phyloP scores from a whole-genome alignment of 1,140 invertebrate species.

The Lordiphosa clarofinis region DNA sequence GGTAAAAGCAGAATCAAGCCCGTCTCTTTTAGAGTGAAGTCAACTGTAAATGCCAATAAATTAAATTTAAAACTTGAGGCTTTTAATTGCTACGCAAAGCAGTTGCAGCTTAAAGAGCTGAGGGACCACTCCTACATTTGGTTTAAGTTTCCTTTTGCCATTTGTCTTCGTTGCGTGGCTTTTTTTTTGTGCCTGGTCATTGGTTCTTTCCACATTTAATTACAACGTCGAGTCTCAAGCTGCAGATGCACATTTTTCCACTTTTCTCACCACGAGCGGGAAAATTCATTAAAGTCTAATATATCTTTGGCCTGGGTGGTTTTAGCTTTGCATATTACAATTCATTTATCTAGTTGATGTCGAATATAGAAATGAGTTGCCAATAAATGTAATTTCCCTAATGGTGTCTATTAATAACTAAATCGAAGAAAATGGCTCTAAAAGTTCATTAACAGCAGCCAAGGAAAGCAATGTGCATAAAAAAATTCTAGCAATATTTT shows the following conservation, averaged over 20 bases:
- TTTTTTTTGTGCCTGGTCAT: slow-evolving; percentile 31
- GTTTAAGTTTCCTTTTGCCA: slow-evolving; percentile 11
- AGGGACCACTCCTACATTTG: slow-evolving; percentile 1
- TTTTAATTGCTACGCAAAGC: slow-evolving; percentile 1
- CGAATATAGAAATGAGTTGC: too few relatives aligned
- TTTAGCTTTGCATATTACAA: too few relatives aligned
- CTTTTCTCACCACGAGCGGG: neutral
- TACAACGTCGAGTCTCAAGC: slow-evolving; percentile 22
- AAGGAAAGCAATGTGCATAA: too few relatives aligned
- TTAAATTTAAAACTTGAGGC: slow-evolving; percentile 4
- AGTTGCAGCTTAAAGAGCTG: neutral
- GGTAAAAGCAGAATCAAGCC: neutral
- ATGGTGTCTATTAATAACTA: too few relatives aligned
- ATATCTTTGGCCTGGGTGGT: neutral
- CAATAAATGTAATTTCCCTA: too few relatives aligned
- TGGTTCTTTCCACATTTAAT: slow-evolving; percentile 40
- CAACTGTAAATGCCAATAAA: too few relatives aligned
- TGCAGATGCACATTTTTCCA: slow-evolving; percentile 23
- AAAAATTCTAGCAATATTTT: neutral
- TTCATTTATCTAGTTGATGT: too few relatives aligned
- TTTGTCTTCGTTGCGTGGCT: slow-evolving; percentile 41
- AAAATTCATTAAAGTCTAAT: slow-evolving; percentile 1
- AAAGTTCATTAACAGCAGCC: too few relatives aligned
- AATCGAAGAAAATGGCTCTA: too few relatives aligned
- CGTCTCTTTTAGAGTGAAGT: too few relatives aligned